Percentiles rank a stretch among this genome's conserved stretches.
These are phyloP conservation scores for Strix uralensis DNA, from an alignment of 2,113 vertebrate species.

Conservation along the genomic window DNA sequence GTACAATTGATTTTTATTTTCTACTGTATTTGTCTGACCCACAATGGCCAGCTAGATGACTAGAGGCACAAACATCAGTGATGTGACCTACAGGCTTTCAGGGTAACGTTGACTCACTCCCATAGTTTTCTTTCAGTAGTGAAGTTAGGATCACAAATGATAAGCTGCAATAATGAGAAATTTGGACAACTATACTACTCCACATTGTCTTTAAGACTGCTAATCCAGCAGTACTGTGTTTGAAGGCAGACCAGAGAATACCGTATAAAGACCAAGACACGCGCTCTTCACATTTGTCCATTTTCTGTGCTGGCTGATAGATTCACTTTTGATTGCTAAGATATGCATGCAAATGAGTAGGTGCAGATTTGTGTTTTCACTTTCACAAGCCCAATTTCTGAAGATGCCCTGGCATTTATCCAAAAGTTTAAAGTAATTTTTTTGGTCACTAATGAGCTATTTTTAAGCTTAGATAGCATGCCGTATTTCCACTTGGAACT, in stretches of 20 bases:
- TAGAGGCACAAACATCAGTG: not conserved
- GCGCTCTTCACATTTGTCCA: rapidly evolving
- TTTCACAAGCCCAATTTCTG: not conserved
- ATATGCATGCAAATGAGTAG: not conserved
- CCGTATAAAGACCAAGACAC: not conserved
- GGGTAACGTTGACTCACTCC: not conserved
- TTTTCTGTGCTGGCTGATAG: not conserved
- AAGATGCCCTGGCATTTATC: not conserved
- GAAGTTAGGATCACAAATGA: not conserved
- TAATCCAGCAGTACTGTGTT: not conserved
- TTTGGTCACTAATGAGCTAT: not conserved
- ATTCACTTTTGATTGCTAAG: not conserved
- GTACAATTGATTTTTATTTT: conserved; percentile 49
- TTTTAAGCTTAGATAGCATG: not conserved
- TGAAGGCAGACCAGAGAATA: not conserved
- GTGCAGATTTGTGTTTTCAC: not conserved
- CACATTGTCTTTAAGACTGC: rapidly evolving
- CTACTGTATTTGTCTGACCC: conserved; percentile 9
- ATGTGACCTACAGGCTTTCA: not conserved
- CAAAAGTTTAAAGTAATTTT: not conserved
- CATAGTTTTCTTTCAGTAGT: not conserved
- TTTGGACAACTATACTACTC: not conserved
- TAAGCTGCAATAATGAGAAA: not conserved
- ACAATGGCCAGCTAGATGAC: not conserved
- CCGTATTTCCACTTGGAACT: not conserved